Evolutionary conservation across 2,113 vertebrate genomes (phyloP).

Genomic region (Pseudopipra pipra): DNA sequence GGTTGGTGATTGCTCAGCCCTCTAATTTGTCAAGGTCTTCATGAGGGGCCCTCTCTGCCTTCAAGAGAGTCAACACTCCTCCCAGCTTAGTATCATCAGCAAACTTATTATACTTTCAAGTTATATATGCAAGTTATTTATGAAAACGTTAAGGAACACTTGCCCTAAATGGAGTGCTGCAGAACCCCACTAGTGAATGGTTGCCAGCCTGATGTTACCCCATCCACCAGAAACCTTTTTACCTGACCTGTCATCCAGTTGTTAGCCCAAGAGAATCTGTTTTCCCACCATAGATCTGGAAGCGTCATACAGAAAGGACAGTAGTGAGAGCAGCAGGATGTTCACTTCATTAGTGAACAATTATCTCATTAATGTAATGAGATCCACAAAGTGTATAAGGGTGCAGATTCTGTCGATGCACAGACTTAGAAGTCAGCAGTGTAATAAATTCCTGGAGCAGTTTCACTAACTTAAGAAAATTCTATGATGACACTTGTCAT

Average conservation of each 20-base stretch:
- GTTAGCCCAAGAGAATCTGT: background rate
- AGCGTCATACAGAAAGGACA: background rate
- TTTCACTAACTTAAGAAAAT: background rate
- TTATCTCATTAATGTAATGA: background rate
- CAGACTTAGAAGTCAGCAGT: background rate
- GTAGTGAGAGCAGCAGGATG: background rate
- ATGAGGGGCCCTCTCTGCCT: background rate
- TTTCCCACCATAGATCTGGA: background rate
- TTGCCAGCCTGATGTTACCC: background rate
- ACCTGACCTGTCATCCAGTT: background rate
- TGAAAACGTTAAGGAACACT: background rate
- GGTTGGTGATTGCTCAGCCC: background rate
- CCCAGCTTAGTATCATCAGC: background rate
- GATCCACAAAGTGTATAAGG: background rate
- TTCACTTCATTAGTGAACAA: background rate
- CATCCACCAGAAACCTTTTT: background rate
- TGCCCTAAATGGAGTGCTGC: fast-evolving
- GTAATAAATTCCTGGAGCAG: background rate
- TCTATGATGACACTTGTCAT: background rate
- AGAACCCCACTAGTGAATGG: background rate
- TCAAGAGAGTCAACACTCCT: background rate
- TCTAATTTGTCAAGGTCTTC: background rate
- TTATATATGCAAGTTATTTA: fast-evolving
- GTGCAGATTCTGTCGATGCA: background rate
- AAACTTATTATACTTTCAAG: background rate